phyloP scores from a whole-genome alignment of 2,113 vertebrate species.

The Plestiodon gilberti region DNA sequence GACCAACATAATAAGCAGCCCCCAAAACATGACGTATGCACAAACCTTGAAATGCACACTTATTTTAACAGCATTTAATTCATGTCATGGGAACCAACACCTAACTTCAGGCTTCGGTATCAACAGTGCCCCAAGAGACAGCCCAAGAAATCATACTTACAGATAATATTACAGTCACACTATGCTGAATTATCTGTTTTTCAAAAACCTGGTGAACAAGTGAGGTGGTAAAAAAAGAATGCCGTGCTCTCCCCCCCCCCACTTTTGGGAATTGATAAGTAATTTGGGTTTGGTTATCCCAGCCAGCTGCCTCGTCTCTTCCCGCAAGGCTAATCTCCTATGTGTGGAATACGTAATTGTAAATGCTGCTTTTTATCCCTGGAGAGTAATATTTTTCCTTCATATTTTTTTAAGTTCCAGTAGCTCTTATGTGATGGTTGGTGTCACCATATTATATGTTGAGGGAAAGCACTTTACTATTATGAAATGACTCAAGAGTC shows the following conservation, averaged over 20 bases:
- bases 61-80: no score
- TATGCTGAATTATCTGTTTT: neutral
- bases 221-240: neutral
- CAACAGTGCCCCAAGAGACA: no score
- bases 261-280: neutral
- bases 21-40: no score
- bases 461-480: neutral
- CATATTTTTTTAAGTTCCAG: neutral
- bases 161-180: neutral
- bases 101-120: no score
- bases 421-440: neutral
- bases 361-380: neutral
- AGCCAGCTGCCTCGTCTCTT: neutral
- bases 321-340: neutral
- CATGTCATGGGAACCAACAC: no score
- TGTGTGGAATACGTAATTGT: neutral
- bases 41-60: no score
- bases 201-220: neutral
- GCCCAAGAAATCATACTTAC: no score
- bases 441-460: neutral
- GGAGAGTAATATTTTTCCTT: neutral
- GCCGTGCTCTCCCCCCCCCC: neutral
- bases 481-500: neutral
- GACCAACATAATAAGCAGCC: no score
- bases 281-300: neutral